phyloP scores from a whole-genome alignment of 2,888 invertebrate genomes.

The Thymelicus lineola region DNA sequence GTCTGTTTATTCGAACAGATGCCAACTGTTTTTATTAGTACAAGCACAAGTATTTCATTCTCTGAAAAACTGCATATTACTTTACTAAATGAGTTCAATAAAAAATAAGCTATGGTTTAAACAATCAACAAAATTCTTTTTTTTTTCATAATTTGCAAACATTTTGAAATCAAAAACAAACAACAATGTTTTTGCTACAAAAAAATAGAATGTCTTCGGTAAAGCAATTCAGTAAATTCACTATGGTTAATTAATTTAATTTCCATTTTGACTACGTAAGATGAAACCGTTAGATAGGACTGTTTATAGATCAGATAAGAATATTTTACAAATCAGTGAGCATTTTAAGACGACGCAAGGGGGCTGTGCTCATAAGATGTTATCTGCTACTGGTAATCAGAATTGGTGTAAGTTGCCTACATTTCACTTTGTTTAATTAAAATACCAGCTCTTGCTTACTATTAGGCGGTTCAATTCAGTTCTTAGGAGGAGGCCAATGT shows the following conservation, averaged over 20 bases:
- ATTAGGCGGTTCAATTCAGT: background rate
- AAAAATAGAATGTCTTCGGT: conserved; percentile 19
- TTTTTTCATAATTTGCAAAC: background rate
- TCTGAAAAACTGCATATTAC: background rate
- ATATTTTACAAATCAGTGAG: conserved; percentile 51
- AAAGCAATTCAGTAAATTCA: conserved; percentile 37
- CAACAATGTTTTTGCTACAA: background rate
- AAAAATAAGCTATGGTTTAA: no score
- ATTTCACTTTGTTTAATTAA: conserved; percentile 55
- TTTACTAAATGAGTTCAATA: no score
- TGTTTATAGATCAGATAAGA: conserved; percentile 39
- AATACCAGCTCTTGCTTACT: conserved; percentile 36
- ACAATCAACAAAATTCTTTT: no score
- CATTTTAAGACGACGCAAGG: conserved; percentile 58
- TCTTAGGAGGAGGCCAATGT: background rate
- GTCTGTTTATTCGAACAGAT: conserved; percentile 32
- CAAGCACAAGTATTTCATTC: background rate
- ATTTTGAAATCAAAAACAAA: background rate
- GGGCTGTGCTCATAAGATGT: conserved; percentile 63
- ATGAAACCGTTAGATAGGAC: background rate
- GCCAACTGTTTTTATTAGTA: conserved; percentile 27
- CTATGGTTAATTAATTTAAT: conserved; percentile 14
- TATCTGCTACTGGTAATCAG: conserved; percentile 74
- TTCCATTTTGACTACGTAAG: conserved; percentile 33
- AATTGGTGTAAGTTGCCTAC: conserved; percentile 71